These are phyloP conservation scores for Sebastes dallii DNA, from an alignment of 2,797 vertebrate genomes.

Conservation along the genomic window DNA sequence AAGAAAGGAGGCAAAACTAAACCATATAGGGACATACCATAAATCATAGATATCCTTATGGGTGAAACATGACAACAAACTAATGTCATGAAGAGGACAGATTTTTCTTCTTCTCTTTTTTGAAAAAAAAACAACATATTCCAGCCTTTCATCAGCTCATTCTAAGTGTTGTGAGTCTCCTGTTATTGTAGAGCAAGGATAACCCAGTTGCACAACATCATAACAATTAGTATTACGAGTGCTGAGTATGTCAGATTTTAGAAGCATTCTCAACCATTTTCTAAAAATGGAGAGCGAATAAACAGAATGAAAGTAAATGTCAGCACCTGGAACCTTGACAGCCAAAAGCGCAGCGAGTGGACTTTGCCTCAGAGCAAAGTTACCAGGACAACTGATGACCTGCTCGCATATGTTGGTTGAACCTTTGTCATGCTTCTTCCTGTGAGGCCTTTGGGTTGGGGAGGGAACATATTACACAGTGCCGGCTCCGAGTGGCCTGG, in stretches of 20 bases:
- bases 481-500: constrained; percentile 5
- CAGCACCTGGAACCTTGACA: constrained; percentile 22
- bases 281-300: constrained; percentile 29
- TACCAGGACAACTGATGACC: constrained; percentile 60
- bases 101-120: background rate
- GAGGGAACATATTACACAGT: constrained; percentile 26
- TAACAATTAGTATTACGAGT: background rate
- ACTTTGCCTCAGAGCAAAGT: constrained; percentile 22
- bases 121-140: background rate
- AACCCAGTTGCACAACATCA: background rate
- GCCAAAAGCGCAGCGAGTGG: constrained; percentile 7
- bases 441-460: constrained; percentile 48
- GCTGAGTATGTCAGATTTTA: background rate
- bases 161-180: background rate
- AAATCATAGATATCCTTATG: background rate
- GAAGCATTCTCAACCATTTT: background rate
- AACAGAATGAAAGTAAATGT: constrained; percentile 21
- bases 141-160: background rate
- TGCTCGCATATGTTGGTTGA: constrained; percentile 68
- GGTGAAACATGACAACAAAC: background rate
- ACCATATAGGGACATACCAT: constrained; percentile 3
- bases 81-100: background rate
- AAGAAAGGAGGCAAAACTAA: background rate
- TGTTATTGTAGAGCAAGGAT: background rate
- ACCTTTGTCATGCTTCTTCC: constrained; percentile 60